phyloP scores from a whole-genome alignment of 2,113 vertebrate genomes.

The Podiceps cristatus region DNA sequence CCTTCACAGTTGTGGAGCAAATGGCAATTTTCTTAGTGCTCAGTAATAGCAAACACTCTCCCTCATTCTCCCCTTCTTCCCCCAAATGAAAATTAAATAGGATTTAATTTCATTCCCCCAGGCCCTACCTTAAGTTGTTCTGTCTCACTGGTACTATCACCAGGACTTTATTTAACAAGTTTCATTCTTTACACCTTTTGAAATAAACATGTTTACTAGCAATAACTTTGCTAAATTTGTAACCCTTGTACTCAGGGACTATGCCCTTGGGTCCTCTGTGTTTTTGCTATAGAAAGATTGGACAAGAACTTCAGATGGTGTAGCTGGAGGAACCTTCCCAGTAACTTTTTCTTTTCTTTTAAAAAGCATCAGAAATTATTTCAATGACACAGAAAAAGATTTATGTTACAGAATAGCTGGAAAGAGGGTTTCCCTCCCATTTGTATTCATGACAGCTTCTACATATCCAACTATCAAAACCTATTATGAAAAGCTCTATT shows the following conservation, averaged over 20 bases:
- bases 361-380: constrained; percentile 34
- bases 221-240: not conserved
- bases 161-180: not conserved
- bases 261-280: not conserved
- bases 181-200: not conserved
- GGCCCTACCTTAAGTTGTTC: not conserved
- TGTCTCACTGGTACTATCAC: not conserved
- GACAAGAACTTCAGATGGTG: not conserved
- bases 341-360: not conserved
- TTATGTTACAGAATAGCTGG: constrained; percentile 26
- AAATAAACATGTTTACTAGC: not conserved
- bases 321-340: not conserved
- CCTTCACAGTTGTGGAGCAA: not conserved
- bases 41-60: not conserved
- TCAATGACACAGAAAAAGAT: constrained; percentile 22
- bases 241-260: not conserved
- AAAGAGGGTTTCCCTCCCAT: constrained; percentile 37
- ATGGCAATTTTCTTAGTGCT: not conserved
- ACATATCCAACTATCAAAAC: constrained; percentile 44
- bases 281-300: not conserved
- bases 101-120: not conserved
- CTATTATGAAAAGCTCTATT: constrained; percentile 48
- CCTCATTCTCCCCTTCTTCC: not conserved
- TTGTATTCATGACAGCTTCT: constrained; percentile 36
- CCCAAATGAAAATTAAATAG: not conserved